Evolutionary conservation across 2,888 invertebrate genomes (phyloP).

Genomic region (Neoscelio sp.): DNA sequence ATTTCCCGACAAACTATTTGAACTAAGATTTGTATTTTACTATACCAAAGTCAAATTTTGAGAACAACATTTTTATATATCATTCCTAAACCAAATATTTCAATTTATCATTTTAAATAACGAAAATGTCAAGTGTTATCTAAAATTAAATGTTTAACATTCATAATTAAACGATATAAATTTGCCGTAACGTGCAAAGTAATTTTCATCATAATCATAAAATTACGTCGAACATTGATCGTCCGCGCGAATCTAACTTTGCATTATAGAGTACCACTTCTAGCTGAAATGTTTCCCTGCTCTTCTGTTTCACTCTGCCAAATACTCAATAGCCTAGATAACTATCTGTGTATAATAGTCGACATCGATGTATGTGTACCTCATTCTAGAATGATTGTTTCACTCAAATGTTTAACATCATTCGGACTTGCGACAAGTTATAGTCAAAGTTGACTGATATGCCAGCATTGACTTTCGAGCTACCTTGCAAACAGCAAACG

Average conservation of each 20-base stretch:
- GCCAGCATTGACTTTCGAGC: conserved; percentile 37
- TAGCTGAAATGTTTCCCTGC: conserved; percentile 38
- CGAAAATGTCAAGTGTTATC: too few species aligned
- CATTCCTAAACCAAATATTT: too few species aligned
- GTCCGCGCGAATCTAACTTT: conserved; percentile 23
- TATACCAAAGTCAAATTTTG: too few species aligned
- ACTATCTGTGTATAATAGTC: conserved; percentile 49
- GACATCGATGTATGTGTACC: conserved; percentile 21
- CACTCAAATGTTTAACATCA: conserved; percentile 45
- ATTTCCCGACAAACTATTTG: too few species aligned
- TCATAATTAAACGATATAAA: conserved; percentile 27
- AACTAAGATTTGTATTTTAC: too few species aligned
- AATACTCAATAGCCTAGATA: conserved; percentile 51
- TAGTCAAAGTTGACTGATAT: conserved; percentile 47
- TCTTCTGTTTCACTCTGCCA: conserved; percentile 41
- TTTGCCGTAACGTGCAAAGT: conserved; percentile 12
- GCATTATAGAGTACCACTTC: conserved; percentile 21
- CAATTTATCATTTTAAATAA: too few species aligned
- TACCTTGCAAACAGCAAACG: conserved; percentile 20
- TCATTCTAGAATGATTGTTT: conserved; percentile 45
- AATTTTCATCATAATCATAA: conserved; percentile 27
- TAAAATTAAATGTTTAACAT: conserved; percentile 22
- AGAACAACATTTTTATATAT: too few species aligned
- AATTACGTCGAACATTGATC: conserved; percentile 44
- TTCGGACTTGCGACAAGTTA: conserved; percentile 47